Conservation (phyloP, 2,797 vertebrate genomes). For the Chromis chromis region DNA sequence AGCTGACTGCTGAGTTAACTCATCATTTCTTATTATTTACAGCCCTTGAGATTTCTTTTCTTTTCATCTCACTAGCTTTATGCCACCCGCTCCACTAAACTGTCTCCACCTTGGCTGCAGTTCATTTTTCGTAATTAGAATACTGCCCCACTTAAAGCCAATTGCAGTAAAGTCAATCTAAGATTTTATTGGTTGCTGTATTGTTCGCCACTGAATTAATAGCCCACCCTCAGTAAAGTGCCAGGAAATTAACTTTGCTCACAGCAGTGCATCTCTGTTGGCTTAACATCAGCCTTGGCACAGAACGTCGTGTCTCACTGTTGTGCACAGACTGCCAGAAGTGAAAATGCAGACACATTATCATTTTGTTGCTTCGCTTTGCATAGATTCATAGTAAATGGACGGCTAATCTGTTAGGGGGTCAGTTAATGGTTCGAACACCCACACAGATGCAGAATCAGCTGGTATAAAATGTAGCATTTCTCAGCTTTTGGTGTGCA, state of each 20-base stretch:
- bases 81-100: not conserved
- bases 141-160: conserved; percentile 12
- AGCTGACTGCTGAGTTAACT: not conserved
- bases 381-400: not conserved
- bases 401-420: not conserved
- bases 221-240: not conserved
- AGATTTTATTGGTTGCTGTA: conserved; percentile 11
- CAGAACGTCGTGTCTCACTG: not conserved
- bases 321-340: not conserved
- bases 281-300: not conserved
- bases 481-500: conserved; percentile 11
- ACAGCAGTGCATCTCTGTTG: not conserved
- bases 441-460: conserved; percentile 10
- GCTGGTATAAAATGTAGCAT: not conserved
- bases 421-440: not conserved
- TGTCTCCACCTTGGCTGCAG: not conserved
- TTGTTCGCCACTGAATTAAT: conserved; percentile 15
- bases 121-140: conserved; percentile 12
- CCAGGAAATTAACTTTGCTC: conserved; percentile 3
- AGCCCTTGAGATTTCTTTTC: not conserved
- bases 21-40: not conserved
- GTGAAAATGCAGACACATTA: not conserved
- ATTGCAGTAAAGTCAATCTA: conserved; percentile 17
- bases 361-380: not conserved
- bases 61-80: not conserved